Evolutionary conservation across 1,140 invertebrate species (phyloP).

Genomic region (Cylas formicarius): DNA sequence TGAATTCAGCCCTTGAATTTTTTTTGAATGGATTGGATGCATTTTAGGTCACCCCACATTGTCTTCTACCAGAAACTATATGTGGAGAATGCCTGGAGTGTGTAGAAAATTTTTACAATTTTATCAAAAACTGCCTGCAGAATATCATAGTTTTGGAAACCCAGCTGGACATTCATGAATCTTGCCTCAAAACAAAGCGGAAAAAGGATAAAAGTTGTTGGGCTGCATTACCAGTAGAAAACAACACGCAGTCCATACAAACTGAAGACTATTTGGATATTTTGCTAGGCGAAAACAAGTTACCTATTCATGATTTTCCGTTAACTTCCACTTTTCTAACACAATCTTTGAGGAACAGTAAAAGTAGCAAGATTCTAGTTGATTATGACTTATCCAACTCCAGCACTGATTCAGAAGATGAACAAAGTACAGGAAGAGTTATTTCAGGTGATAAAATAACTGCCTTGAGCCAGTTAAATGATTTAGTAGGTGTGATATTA

Average conservation of each 20-base stretch:
- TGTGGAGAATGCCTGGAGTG: constrained; percentile 34
- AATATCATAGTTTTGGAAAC: constrained; percentile 39
- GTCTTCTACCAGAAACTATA: constrained; percentile 37
- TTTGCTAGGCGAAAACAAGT: constrained; percentile 19
- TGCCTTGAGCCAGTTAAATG: constrained; percentile 15
- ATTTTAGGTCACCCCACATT: constrained; percentile 35
- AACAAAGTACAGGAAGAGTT: constrained; percentile 10
- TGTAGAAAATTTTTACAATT: constrained; percentile 35
- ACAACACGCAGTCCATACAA: constrained; percentile 27
- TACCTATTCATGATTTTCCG: constrained; percentile 18
- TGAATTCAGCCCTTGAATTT: constrained; percentile 5
- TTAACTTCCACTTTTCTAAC: constrained; percentile 10
- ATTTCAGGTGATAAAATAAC: constrained; percentile 14
- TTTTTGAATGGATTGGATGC: constrained; percentile 1
- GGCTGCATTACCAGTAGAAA: constrained; percentile 13
- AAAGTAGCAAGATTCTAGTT: constrained; percentile 19
- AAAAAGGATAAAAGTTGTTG: constrained; percentile 32
- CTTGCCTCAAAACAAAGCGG: constrained; percentile 33
- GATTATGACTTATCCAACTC: constrained; percentile 27
- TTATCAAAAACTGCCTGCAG: constrained; percentile 37
- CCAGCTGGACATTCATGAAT: constrained; percentile 35
- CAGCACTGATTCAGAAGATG: constrained; percentile 20
- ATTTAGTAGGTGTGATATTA: constrained; percentile 11
- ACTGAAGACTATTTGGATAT: constrained; percentile 30
- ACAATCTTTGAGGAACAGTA: not conserved